Evolutionary conservation across 2,113 vertebrate genomes (phyloP).

Genomic region (Nycticryphes semicollaris): DNA sequence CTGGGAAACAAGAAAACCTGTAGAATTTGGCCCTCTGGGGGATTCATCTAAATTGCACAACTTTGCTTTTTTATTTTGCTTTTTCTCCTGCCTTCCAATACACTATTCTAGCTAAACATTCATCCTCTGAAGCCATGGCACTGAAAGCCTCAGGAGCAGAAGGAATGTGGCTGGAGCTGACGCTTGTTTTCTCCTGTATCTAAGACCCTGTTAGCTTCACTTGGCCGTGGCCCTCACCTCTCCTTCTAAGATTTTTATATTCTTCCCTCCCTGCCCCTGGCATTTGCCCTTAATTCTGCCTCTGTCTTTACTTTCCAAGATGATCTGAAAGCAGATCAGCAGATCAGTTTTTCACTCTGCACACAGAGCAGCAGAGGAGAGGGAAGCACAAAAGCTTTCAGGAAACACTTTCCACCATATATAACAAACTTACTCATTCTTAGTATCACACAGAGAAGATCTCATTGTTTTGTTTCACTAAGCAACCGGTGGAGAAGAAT

Average conservation of each 20-base stretch:
- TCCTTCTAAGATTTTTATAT: neutral
- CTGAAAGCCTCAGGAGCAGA: neutral
- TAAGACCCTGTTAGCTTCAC: neutral
- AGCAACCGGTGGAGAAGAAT: neutral
- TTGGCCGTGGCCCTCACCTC: accelerated
- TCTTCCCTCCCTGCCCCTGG: neutral
- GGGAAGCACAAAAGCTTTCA: neutral
- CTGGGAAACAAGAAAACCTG: neutral
- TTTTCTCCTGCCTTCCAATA: neutral
- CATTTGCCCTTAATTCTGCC: neutral
- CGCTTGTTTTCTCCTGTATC: neutral
- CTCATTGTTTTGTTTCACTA: neutral
- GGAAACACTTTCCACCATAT: neutral
- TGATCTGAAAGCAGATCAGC: neutral
- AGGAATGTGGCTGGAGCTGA: neutral
- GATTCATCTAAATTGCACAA: neutral
- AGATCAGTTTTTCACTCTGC: neutral
- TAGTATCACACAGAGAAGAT: neutral
- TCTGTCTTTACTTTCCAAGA: neutral
- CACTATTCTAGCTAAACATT: neutral
- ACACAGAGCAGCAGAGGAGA: neutral
- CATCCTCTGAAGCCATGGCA: neutral
- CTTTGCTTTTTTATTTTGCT: neutral
- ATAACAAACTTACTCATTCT: neutral
- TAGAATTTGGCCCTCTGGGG: neutral